Base-by-base conservation (phyloP, 2,888 invertebrate genomes). In the Amiota mariae region DNA sequence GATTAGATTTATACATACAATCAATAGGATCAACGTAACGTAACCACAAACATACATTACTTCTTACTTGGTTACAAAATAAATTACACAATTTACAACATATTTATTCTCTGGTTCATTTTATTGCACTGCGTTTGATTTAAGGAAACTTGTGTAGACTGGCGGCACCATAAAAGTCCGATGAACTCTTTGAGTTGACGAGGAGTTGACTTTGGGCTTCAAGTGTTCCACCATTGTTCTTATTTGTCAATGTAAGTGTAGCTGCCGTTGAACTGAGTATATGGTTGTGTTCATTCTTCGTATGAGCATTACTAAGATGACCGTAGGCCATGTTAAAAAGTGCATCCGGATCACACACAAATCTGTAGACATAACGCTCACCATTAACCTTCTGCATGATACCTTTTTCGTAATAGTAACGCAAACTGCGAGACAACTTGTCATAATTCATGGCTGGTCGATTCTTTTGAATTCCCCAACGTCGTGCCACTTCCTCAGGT, bases 321-420 rank as follows among this genome's bases (percentile, higher is more conserved):
- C 90, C 90, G 73, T 94, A 94, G 10, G 95, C 94, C 95, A 96
- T 95, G 85, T 94, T 95, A 91, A 97, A 96, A 3, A 97, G 90
- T 0, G 96, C 96, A 78, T 96, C 96, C 0, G 98, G 98, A 89
- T 98, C 97, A 90, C 98, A 98, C 1, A 98, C 97, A 89, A 98
- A 98, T 88, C 97, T 97, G 91, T 98, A 98, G 12, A 98, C 98
- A 91, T 98, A 98, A 84, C 98, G 93, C 88, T 98, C 98, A 0
- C 98, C 97, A 73, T 97, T 96, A 0, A 98, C 98, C 90, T 98
- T 98, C 90, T 98, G 98, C 97, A 98, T 98, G 85, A 98, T 98
- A n/a, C 98, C 98, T 89, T 98, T 98, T 90, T 98, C 98, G 89
- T 98, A 98, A 88, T 98, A 98, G 86, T 98, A 98, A n/a, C 98